Percentiles rank a stretch among this genome's conserved stretches.
phyloP scores from a whole-genome alignment of 2,888 invertebrate genomes.

The Crioceris asparagi region DNA sequence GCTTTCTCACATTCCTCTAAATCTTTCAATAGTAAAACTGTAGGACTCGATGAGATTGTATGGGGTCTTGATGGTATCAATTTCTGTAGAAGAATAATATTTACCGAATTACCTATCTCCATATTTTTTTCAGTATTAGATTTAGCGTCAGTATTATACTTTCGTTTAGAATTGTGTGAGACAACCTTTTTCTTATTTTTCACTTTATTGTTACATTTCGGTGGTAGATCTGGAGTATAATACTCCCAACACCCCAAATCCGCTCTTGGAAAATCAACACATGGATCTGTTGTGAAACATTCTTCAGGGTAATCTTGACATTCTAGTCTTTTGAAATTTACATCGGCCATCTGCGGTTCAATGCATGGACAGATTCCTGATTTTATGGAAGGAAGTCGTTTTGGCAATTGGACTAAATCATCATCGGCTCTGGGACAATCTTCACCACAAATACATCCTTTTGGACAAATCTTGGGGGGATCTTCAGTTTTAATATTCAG shows the following conservation, averaged over 20 bases:
- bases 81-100: no score
- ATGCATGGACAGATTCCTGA: constrained; percentile 23
- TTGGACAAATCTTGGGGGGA: constrained; percentile 6
- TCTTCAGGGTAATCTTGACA: constrained; percentile 16
- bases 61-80: no score
- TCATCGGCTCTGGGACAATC: constrained; percentile 17
- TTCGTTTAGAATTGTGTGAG: no score
- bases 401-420: constrained; percentile 7
- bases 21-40: no score
- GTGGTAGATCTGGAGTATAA: constrained; percentile 6
- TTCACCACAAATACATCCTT: constrained; percentile 7
- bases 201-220: no score
- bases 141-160: neutral
- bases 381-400: constrained; percentile 18
- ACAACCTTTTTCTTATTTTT: no score
- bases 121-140: no score
- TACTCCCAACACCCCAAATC: constrained; percentile 26
- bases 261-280: constrained; percentile 17
- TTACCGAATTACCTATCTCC: no score
- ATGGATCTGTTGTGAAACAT: constrained; percentile 11
- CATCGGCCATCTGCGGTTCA: constrained; percentile 19
- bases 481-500: neutral
- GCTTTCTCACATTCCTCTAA: no score
- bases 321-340: constrained; percentile 15
- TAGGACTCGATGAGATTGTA: no score